Evolutionary conservation across 2,113 vertebrate genomes (phyloP).

Genomic region (Mesitornis unicolor): DNA sequence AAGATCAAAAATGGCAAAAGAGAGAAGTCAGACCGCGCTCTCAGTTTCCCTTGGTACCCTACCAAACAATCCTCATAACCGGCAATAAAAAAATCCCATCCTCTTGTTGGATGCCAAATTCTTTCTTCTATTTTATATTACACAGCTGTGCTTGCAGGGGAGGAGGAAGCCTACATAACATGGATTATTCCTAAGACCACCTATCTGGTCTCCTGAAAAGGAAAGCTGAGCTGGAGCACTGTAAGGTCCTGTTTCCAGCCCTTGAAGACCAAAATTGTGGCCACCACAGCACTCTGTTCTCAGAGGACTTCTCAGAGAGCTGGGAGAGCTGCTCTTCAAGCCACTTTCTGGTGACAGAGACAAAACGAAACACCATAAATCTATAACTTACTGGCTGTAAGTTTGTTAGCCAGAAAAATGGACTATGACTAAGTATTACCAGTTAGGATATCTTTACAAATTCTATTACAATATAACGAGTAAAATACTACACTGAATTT

Average conservation of each 20-base stretch:
- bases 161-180: background rate
- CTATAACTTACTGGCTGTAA: background rate
- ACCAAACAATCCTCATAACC: conserved; percentile 5
- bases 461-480: background rate
- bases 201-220: background rate
- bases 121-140: background rate
- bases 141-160: conserved; percentile 15
- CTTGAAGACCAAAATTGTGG: background rate
- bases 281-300: background rate
- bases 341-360: background rate
- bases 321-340: background rate
- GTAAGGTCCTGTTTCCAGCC: background rate
- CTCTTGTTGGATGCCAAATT: background rate
- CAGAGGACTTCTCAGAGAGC: background rate
- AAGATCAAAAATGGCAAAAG: background rate
- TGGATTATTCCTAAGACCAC: background rate
- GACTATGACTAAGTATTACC: background rate
- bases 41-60: background rate
- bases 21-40: background rate
- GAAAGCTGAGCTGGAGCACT: background rate
- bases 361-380: background rate
- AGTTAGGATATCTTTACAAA: background rate
- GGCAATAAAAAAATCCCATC: background rate
- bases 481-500: background rate
- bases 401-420: background rate